These are phyloP conservation scores for Parapsyche elsis DNA, from an alignment of 1,140 invertebrate species.

Conservation along the genomic window DNA sequence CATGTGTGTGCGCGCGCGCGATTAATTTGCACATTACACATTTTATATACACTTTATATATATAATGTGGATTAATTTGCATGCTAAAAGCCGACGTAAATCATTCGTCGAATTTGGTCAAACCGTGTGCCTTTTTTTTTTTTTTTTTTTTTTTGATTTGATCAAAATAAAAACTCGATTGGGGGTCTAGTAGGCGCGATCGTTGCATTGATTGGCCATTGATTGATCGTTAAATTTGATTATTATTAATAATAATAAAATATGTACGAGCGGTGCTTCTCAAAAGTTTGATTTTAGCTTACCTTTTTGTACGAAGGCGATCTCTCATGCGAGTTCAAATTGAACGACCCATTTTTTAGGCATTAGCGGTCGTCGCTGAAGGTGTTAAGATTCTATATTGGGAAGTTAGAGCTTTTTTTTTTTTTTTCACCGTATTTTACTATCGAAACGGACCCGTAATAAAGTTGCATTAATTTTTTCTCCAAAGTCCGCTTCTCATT, in stretches of 20 bases:
- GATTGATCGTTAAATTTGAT: too few species aligned
- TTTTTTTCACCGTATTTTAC: background rate
- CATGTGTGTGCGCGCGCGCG: background rate
- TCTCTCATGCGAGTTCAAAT: constrained; percentile 13
- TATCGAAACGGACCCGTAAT: constrained; percentile 22
- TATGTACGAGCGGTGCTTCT: background rate
- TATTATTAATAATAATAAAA: background rate
- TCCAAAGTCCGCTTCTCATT: constrained; percentile 7
- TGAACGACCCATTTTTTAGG: constrained; percentile 37
- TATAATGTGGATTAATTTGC: too few species aligned
- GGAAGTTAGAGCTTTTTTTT: constrained; percentile 19
- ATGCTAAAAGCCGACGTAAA: too few species aligned
- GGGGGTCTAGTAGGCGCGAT: too few species aligned
- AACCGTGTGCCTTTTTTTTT: too few species aligned
- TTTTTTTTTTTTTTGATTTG: too few species aligned
- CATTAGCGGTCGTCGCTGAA: constrained; percentile 17
- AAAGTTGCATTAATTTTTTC: constrained; percentile 30
- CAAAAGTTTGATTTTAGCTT: background rate
- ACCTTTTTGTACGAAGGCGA: too few species aligned
- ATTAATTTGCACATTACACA: too few species aligned
- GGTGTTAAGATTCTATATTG: constrained; percentile 37
- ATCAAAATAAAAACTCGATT: too few species aligned
- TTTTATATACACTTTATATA: too few species aligned
- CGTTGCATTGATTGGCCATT: too few species aligned
- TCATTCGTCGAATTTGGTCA: too few species aligned